A percentile compares a stretch with the other conserved stretches of the same genome.
Conservation (phyloP, 1,140 invertebrate genomes). For the Frieseomelitta varia region DNA sequence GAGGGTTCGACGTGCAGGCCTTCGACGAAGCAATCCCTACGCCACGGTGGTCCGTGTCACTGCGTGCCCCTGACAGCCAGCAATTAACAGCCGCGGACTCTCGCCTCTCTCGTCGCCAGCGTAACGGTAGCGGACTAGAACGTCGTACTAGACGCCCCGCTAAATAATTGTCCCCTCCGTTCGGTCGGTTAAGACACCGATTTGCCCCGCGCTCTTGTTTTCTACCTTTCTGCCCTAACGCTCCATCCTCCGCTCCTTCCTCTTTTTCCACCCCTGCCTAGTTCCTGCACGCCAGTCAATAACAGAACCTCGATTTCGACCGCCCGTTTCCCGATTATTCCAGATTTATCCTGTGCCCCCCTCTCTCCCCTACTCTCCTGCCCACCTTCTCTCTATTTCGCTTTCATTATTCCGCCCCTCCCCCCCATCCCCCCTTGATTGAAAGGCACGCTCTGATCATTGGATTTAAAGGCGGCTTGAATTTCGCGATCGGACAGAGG, state of each 20-base stretch:
- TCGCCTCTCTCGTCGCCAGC: slow-evolving; percentile 70
- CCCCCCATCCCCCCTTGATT: neutral
- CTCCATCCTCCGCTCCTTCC: slow-evolving; percentile 31
- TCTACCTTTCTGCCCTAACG: slow-evolving; percentile 36
- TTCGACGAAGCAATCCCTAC: slow-evolving; percentile 73
- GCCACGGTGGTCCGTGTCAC: slow-evolving; percentile 68
- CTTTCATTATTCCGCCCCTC: slow-evolving; percentile 19
- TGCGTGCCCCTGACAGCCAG: slow-evolving; percentile 80
- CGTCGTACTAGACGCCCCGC: slow-evolving; percentile 68
- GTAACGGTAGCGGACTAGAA: slow-evolving; percentile 62
- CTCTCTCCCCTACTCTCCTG: too few species aligned
- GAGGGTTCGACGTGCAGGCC: slow-evolving; percentile 59
- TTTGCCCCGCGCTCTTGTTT: slow-evolving; percentile 63
- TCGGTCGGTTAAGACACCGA: slow-evolving; percentile 77
- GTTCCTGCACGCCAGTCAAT: slow-evolving; percentile 68
- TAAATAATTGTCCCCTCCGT: slow-evolving; percentile 80
- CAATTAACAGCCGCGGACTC: slow-evolving; percentile 81
- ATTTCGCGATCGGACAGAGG: neutral
- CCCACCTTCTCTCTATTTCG: neutral
- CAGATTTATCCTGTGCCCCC: slow-evolving; percentile 56
- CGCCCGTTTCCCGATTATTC: slow-evolving; percentile 73
- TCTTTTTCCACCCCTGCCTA: slow-evolving; percentile 31
- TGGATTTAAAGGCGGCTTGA: slow-evolving; percentile 4
- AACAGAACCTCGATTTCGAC: slow-evolving; percentile 72
- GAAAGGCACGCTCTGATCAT: neutral